These are phyloP conservation scores for Sebastes glaucus DNA, from an alignment of 2,797 vertebrate species.

Conservation along the genomic window DNA sequence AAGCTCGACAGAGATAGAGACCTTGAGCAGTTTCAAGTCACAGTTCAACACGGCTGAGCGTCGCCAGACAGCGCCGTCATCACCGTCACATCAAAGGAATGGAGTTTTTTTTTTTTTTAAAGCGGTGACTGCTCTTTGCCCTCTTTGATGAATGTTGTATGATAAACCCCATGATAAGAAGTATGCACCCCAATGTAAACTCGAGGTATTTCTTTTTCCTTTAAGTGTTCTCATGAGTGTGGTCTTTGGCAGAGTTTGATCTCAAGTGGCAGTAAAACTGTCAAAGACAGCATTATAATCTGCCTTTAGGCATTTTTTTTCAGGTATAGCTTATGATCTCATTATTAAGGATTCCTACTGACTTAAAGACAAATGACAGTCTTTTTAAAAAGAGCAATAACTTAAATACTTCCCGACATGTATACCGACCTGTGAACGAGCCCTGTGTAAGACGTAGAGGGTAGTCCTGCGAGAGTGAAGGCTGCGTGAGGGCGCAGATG, in stretches of 20 bases:
- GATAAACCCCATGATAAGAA: slow-evolving; percentile 38
- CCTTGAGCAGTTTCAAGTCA: slow-evolving; percentile 72
- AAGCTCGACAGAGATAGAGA: slow-evolving; percentile 75
- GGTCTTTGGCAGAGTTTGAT: slow-evolving; percentile 6
- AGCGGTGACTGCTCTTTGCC: slow-evolving; percentile 57
- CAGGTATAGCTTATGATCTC: background rate
- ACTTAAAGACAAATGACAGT: background rate
- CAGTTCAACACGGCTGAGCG: slow-evolving; percentile 76
- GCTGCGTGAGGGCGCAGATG: slow-evolving; percentile 34
- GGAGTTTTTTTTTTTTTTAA: slow-evolving; percentile 55
- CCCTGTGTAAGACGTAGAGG: background rate
- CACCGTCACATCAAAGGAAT: slow-evolving; percentile 76
- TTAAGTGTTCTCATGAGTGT: background rate
- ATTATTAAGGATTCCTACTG: background rate
- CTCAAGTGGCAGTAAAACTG: background rate
- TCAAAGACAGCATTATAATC: background rate
- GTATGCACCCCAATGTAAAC: slow-evolving; percentile 4
- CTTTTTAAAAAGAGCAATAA: background rate
- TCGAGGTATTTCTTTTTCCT: background rate
- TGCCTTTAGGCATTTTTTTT: background rate
- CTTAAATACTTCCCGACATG: slow-evolving; percentile 5
- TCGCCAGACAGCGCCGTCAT: slow-evolving; percentile 75
- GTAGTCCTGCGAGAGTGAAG: slow-evolving; percentile 39
- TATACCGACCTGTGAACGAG: slow-evolving; percentile 6
- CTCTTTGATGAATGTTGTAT: slow-evolving; percentile 50